phyloP scores from a whole-genome alignment of 2,888 invertebrate genomes.

The Dicyrtomina minuta region DNA sequence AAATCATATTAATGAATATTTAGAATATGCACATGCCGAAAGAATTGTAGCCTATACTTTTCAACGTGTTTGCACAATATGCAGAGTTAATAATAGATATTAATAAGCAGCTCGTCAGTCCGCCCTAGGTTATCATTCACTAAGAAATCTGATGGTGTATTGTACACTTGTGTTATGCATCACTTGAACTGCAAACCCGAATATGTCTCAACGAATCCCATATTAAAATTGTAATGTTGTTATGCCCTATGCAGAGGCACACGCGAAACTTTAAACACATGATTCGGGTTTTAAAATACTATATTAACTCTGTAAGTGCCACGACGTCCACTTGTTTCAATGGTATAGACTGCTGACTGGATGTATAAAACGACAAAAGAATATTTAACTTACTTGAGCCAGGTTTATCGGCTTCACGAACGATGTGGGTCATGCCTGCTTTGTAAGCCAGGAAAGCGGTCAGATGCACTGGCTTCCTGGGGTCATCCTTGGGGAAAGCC shows the following conservation, averaged over 20 bases:
- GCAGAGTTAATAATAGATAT: too few relatives aligned
- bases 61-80: too few relatives aligned
- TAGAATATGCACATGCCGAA: slow-evolving; percentile 30
- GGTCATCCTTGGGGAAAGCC: slow-evolving; percentile 98
- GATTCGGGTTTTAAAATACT: too few relatives aligned
- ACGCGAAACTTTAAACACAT: too few relatives aligned
- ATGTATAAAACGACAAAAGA: background rate
- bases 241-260: too few relatives aligned
- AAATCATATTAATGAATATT: too few relatives aligned
- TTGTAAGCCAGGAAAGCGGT: slow-evolving; percentile 98
- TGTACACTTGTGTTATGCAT: slow-evolving; percentile 48
- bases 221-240: too few relatives aligned
- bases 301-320: too few relatives aligned
- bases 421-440: slow-evolving; percentile 99
- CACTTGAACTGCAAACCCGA: slow-evolving; percentile 34
- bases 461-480: slow-evolving; percentile 92
- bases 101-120: slow-evolving; percentile 47
- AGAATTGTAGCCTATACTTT: too few relatives aligned
- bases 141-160: slow-evolving; percentile 47
- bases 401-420: slow-evolving; percentile 96
- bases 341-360: too few relatives aligned
- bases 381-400: slow-evolving; percentile 83
- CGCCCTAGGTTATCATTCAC: slow-evolving; percentile 52
- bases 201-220: background rate
- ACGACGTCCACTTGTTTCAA: too few relatives aligned